Evolutionary conservation across 2,113 vertebrate genomes (phyloP), one percentile per base, ranked within the genome.

Genomic region (Burhinus oedicnemus): DNA sequence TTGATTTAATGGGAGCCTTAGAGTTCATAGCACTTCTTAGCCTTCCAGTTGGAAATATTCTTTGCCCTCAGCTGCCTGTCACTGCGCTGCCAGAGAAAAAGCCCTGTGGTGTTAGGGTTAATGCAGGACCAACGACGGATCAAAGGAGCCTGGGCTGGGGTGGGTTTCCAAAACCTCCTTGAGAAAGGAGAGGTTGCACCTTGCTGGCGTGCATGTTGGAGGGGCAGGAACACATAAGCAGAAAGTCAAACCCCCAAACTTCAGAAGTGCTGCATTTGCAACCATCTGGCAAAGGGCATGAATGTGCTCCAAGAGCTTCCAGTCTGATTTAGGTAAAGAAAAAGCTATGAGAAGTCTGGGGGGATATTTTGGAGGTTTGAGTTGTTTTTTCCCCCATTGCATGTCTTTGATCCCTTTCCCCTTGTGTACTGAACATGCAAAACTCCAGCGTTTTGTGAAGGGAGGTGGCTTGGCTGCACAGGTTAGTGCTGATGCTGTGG

Each of bases 91-190:
- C 18, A n/a, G 71, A 60, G 69, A 52, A 57, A 44, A 84, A 87
- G 62, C 66, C 80, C 30, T 1, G 3, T 75, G 70, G 66, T 87
- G 76, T 90, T 77, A 74, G 77, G 83, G 66, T 84, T 92, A 66
- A 95, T 85, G 80, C n/a, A 36, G 72, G 61, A 90, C 91, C 76
- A 80, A 40, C 34, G 38, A 84, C 76, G 92, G 95, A 97, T 96
- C 95, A 95, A 90, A 95, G 96, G 47, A 79, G 42, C 19, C 70
- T 25, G 52, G 20, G 45, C 11, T 11, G 17, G 75, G 32, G 62
- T 57, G 47, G 44, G 29, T 57, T 94, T 40, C 72, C 29, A 61
- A 51, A 92, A 65, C 22, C 38, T 54, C 40, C 78, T 36, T 68
- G 36, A 29, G 78, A 40, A 92, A 38, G 60, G 54, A 61, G 87